Evolutionary conservation across 2,797 vertebrate species (phyloP).

Genomic region (Macrochelys suwanniensis): DNA sequence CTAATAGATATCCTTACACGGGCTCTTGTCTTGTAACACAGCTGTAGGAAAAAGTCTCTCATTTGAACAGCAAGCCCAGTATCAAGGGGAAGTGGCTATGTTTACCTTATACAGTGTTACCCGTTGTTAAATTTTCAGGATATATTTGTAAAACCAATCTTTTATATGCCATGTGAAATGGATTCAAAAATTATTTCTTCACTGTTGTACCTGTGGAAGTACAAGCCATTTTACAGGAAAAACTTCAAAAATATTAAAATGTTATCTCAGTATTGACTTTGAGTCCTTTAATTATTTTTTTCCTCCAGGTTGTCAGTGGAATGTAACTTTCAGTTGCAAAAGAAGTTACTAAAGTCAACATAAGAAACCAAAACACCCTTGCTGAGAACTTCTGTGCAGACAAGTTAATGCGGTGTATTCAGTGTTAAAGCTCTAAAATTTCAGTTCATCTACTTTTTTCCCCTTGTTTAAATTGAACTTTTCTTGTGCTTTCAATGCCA

Average conservation of each 20-base stretch:
- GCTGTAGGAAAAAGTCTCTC: accelerated
- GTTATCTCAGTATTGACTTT: constrained; percentile 71
- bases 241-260: constrained; percentile 76
- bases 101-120: constrained; percentile 58
- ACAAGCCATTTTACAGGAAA: constrained; percentile 84
- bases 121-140: constrained; percentile 74
- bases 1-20: neutral
- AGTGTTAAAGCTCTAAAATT: constrained; percentile 59
- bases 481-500: constrained; percentile 62
- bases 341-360: neutral
- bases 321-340: neutral
- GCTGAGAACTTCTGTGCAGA: neutral
- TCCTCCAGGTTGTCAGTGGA: neutral
- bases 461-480: constrained; percentile 55
- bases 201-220: constrained; percentile 84
- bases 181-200: constrained; percentile 76
- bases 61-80: neutral
- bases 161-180: constrained; percentile 78
- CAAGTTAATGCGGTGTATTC: constrained; percentile 22
- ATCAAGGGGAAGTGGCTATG: neutral
- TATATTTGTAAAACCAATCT: constrained; percentile 81
- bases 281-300: constrained; percentile 65
- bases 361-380: neutral
- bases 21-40: neutral
- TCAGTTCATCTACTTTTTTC: neutral